phyloP scores from a whole-genome alignment of 1,140 invertebrate genomes.

The Colletes gigas region DNA sequence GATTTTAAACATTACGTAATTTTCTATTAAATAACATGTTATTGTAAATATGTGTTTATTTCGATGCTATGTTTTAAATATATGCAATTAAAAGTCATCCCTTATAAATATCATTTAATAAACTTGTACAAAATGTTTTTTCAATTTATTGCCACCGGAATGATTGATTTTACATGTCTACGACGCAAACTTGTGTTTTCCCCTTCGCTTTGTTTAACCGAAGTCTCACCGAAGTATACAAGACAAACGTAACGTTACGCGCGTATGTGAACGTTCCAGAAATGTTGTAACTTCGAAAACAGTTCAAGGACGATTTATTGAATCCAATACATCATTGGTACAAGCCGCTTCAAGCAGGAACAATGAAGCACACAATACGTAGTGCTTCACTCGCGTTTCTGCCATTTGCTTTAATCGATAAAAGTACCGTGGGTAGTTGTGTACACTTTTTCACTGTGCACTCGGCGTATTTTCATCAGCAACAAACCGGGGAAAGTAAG shows the following conservation, averaged over 20 bases:
- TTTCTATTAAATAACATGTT: not conserved
- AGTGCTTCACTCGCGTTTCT: not conserved
- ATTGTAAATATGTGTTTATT: slow-evolving; percentile 20
- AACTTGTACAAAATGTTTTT: not conserved
- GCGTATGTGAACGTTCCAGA: not conserved
- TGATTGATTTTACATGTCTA: not conserved
- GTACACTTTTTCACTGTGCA: not conserved
- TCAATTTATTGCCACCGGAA: not conserved
- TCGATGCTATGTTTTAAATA: not conserved
- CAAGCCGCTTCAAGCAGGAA: slow-evolving; percentile 59
- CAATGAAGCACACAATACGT: slow-evolving; percentile 6
- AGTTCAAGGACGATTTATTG: slow-evolving; percentile 69
- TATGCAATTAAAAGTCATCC: not conserved
- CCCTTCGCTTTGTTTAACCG: not conserved
- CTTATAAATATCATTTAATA: slow-evolving; percentile 31
- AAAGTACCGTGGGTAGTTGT: slow-evolving; percentile 14
- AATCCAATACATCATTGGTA: slow-evolving; percentile 69
- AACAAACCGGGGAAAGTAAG: slow-evolving; percentile 14
- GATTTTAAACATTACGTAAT: slow-evolving; percentile 3
- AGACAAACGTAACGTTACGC: not conserved
- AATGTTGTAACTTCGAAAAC: slow-evolving; percentile 49
- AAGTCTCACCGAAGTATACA: not conserved
- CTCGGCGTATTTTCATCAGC: not conserved
- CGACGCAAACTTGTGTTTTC: not conserved
- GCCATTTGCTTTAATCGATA: slow-evolving; percentile 6